Evolutionary conservation across 2,888 invertebrate species (phyloP), one percentile per base, ranked within the genome.

Genomic region (Drosophila prostipennis): DNA sequence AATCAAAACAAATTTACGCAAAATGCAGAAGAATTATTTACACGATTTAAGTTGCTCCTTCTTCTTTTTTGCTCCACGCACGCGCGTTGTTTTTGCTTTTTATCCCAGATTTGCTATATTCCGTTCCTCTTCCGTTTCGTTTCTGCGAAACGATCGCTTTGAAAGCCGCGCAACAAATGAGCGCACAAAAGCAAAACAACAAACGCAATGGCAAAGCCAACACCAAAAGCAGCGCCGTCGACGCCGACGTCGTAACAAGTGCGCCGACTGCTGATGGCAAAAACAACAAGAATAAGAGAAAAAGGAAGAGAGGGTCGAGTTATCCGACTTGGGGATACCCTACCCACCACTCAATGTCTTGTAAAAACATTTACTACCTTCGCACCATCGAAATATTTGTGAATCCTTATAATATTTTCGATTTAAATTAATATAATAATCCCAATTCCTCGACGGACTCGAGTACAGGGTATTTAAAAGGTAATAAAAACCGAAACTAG

Each of bases 81-180:
- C 83, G 76, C 77, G 80, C 80, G 87, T 19, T 32, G 59, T 43
- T 58, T 29, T 60, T 72, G 45, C 43, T 42, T 32, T 48, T 59
- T 40, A n/a, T 46, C 29, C 46, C 48, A n/a, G 36, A 29, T 46
- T 46, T 14, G 29, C 6, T 29, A 6, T 39, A 34, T 55, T 11
- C 53, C 26, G 32, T 60, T 54, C 57, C 53, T 23, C 46, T 53
- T 32, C 51, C 37, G 55, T 37, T 45, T 19, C 13, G 48, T n/a
- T 43, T 61, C 6, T 46, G 70, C 85, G 81, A 81, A 81, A 74
- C 88, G 90, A 80, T 82, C 80, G 57, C 76, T 78, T 78, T 79
- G 83, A 90, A 88, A 78, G 88, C 80, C 90, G 90, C 84, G 84
- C 88, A 89, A 89, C 91, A 88, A 91, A 90, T 91, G 88, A 90